Percentiles rank a stretch among this genome's conserved stretches.
phyloP scores from a whole-genome alignment of 2,113 vertebrate genomes.

The Miniopterus natalensis region DNA sequence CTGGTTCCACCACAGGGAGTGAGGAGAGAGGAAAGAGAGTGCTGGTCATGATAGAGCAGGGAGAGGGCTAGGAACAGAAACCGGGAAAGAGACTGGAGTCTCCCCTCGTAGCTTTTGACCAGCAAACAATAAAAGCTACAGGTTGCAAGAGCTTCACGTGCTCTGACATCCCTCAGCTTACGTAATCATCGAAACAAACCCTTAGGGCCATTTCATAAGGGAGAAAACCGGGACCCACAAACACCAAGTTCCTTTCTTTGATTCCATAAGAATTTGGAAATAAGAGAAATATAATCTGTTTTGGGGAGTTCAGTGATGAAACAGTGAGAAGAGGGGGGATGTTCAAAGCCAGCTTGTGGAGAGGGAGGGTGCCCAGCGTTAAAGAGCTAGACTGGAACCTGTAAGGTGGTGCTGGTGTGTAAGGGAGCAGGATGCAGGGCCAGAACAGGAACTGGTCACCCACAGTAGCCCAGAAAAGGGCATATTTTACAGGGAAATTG shows the following conservation, averaged over 20 bases:
- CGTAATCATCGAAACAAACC: background rate
- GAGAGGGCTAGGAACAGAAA: background rate
- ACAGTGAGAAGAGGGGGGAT: background rate
- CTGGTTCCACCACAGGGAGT: background rate
- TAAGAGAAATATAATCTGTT: background rate
- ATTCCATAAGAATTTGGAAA: background rate
- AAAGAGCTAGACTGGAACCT: background rate
- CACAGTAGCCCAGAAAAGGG: background rate
- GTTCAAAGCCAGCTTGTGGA: background rate
- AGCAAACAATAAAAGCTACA: background rate
- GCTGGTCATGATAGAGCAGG: background rate
- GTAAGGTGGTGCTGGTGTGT: accelerated
- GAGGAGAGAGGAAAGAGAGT: background rate
- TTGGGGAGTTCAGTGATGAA: background rate
- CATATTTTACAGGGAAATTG: background rate
- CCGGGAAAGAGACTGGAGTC: background rate
- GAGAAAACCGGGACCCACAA: background rate
- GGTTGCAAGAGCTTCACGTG: no score
- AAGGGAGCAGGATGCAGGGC: background rate
- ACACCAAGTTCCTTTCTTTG: background rate
- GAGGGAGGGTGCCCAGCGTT: background rate
- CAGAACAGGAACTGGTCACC: background rate
- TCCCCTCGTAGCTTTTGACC: background rate
- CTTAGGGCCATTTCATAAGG: background rate
- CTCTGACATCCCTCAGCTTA: background rate